A percentile compares a stretch with the other conserved stretches of the same genome.
These are phyloP conservation scores for Ochotona curzoniae DNA, from an alignment of 2,113 vertebrate species.

Conservation along the genomic window DNA sequence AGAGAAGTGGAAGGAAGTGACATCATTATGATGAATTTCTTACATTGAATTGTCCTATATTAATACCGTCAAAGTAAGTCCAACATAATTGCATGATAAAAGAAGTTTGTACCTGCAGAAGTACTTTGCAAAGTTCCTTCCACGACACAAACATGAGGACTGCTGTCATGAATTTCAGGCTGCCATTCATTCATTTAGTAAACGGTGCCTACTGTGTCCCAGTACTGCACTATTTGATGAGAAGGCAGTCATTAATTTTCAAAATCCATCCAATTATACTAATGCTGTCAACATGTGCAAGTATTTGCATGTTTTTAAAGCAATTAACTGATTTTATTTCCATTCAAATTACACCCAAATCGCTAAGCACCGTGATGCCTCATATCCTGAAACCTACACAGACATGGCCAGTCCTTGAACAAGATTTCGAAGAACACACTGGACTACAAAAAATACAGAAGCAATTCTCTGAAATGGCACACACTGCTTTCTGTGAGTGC, in stretches of 20 bases:
- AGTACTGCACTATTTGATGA: neutral
- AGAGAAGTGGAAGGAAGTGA: neutral
- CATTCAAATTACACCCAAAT: conserved; percentile 68
- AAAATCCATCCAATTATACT: conserved; percentile 29
- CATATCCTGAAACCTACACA: conserved; percentile 59
- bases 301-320: conserved; percentile 64
- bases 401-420: neutral
- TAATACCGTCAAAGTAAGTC: conserved; percentile 56
- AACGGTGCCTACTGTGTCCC: conserved; percentile 37
- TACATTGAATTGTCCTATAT: conserved; percentile 32
- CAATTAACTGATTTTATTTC: conserved; percentile 61
- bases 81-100: neutral
- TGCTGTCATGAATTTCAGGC: conserved; percentile 29
- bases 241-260: conserved; percentile 35
- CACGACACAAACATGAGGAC: neutral
- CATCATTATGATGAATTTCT: conserved; percentile 48
- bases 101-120: neutral
- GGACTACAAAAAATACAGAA: neutral
- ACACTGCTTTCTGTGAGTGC: neutral
- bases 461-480: neutral
- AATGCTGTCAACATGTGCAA: neutral
- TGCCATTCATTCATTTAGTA: conserved; percentile 20
- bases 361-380: conserved; percentile 69
- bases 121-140: conserved; percentile 19
- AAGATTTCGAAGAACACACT: conserved; percentile 13